Base-by-base conservation (phyloP, 2,888 invertebrate species). In the Troides oblongomaculatus region DNA sequence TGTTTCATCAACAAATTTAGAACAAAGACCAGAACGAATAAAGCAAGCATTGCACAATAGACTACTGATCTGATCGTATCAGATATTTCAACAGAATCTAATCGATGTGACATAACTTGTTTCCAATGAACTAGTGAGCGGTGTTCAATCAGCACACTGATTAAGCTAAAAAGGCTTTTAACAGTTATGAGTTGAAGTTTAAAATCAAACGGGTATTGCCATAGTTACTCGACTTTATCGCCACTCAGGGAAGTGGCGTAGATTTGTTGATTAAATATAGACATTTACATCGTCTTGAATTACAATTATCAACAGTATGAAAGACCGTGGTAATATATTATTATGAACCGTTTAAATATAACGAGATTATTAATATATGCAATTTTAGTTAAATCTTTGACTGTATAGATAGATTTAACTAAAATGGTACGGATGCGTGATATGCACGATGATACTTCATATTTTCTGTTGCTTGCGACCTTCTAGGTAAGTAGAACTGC, bases 221-320 rank as follows among this genome's bases (percentile, higher is more conserved):
- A 18, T 18, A 62, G 23, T 43, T 62, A 56, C 43, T 50, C 43
- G 61, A 68, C 63, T 68, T 63, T 61, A 62, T 67, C 62, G 39
- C 30, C 43, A 21, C 21, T 53, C 36, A 30, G 30, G n/a, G 60
- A 59, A 53, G 60, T 62, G 39, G 62, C 53, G 43, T 14, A 58
- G 60, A 68, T 68, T 70, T 66, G 68, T 70, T 71, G 71, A 72
- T 72, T 71, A 71, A 69, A 72, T 69, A 65, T 65, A 50, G 63
- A 71, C 72, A 69, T 72, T 72, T 63, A 72, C 63, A 71, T 69
- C 68, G 65, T 64, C 64, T 66, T 68, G 66, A 61, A 60, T 67
- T 65, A 71, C 71, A 71, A 71, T 72, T 69, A 61, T 72, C 65
- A 53, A 66, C 66, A 64, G 66, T 69, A 71, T 71, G 66, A 72